Evolutionary conservation across 2,797 vertebrate genomes (phyloP), one percentile per base, ranked within the genome.

Genomic region (Cyclura pinguis): DNA sequence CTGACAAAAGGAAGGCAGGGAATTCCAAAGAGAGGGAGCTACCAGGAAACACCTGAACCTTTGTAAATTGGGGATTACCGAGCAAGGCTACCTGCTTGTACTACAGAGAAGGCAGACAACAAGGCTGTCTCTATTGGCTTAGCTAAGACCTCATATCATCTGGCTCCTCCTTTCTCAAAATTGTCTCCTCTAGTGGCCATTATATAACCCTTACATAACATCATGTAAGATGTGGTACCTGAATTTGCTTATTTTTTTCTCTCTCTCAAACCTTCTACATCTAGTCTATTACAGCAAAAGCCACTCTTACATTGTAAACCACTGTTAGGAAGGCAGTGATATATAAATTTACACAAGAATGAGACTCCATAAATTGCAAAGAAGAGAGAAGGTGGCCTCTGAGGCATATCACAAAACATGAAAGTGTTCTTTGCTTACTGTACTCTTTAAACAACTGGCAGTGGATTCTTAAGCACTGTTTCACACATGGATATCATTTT

Each of bases 131-230:
- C 47, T 42, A 47, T 27, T 52, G 67, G 22, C 67, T 80, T n/a
- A 57, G 52, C 38, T 24, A n/a, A 59, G 38, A 47, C 18, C 22
- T 10, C 67, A 18, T 20, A 35, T 35, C 38, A 52, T 9, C 18
- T 62, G n/a, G 22, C 69, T 86, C 64, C 69, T 74, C 42, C 82
- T n/a, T 35, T 57, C 57, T n/a, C 2, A 38, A 42, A 76, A 32
- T 13, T 6, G 69, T 38, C 72, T 76, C 52, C 50, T 86, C 50
- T 81, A 77, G 57, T 22, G 10, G 69, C 80, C 50, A 83, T 67
- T 87, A 90, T 64, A 14, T 81, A 86, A 81, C 4, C 47, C 4
- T 64, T 87, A 76, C 52, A 38, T 73, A 90, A 87, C 72, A n/a
- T 29, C 20, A 22, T 67, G 7, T 4, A 83, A 84, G 72, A 77